Percentiles rank a stretch among this genome's conserved stretches.
phyloP scores from a whole-genome alignment of 1,140 invertebrate species.

The Anagrus nilaparvatae region DNA sequence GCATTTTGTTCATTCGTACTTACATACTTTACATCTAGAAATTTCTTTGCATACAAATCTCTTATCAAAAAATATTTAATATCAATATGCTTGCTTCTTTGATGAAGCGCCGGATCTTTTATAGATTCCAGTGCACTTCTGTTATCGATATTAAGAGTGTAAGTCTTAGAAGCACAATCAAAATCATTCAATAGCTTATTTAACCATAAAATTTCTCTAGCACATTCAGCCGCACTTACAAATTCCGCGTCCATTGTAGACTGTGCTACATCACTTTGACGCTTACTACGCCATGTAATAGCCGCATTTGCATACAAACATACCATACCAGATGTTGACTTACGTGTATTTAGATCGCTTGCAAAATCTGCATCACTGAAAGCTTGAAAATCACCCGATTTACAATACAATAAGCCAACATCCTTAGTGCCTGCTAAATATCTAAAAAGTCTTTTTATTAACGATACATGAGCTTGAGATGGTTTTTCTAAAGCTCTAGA shows the following conservation, averaged over 20 bases:
- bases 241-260: not conserved
- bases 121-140: constrained; percentile 12
- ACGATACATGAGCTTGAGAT: not conserved
- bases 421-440: not conserved
- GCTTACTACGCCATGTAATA: constrained; percentile 9
- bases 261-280: not conserved
- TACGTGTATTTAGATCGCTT: constrained; percentile 19
- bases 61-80: constrained; percentile 17
- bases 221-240: not conserved
- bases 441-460: not conserved
- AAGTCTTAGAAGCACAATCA: constrained; percentile 10
- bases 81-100: constrained; percentile 19
- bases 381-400: constrained; percentile 5
- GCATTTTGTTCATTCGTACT: constrained; percentile 15
- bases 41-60: constrained; percentile 9
- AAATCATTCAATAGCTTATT: constrained; percentile 20
- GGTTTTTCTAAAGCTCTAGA: not conserved
- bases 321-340: constrained; percentile 21
- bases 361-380: constrained; percentile 19
- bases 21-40: constrained; percentile 15
- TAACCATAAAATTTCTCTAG: not conserved
- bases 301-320: constrained; percentile 17
- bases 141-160: constrained; percentile 22
- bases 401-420: not conserved
- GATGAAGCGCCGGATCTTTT: constrained; percentile 14